These are phyloP conservation scores for Tuberolachnus salignus DNA, from an alignment of 2,888 invertebrate species.

Conservation along the genomic window DNA sequence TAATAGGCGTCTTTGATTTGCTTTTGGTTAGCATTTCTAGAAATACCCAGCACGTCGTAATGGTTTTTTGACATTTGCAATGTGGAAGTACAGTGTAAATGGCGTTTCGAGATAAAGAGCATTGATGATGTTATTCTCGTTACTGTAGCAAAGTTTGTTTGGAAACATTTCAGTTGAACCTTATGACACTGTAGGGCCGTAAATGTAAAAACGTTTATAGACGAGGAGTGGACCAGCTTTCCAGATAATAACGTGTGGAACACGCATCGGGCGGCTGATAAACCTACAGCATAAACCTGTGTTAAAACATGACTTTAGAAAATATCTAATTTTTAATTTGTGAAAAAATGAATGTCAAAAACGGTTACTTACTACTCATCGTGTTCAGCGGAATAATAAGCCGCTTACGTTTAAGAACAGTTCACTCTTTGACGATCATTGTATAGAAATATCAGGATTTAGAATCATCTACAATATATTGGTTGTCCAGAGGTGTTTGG, in stretches of 20 bases:
- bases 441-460: too few relatives aligned
- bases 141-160: background rate
- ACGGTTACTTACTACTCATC: too few relatives aligned
- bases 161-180: background rate
- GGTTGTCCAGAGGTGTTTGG: too few relatives aligned
- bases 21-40: slow-evolving; percentile 24
- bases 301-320: slow-evolving; percentile 21
- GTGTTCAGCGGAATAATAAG: too few relatives aligned
- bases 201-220: background rate
- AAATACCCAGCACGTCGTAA: slow-evolving; percentile 32
- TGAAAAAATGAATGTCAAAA: too few relatives aligned
- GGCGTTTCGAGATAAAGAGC: background rate
- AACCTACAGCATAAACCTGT: slow-evolving; percentile 46
- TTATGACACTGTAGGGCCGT: background rate
- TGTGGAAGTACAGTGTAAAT: background rate
- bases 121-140: background rate
- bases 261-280: background rate
- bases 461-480: too few relatives aligned
- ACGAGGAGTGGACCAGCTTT: background rate
- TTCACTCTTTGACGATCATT: too few relatives aligned
- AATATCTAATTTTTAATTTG: background rate
- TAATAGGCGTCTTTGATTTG: slow-evolving; percentile 50
- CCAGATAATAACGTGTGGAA: background rate
- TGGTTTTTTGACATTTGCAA: slow-evolving; percentile 25
- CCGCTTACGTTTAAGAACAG: too few relatives aligned